Base-by-base conservation (phyloP, 2,113 vertebrate genomes). In the Erpornis zantholeuca region DNA sequence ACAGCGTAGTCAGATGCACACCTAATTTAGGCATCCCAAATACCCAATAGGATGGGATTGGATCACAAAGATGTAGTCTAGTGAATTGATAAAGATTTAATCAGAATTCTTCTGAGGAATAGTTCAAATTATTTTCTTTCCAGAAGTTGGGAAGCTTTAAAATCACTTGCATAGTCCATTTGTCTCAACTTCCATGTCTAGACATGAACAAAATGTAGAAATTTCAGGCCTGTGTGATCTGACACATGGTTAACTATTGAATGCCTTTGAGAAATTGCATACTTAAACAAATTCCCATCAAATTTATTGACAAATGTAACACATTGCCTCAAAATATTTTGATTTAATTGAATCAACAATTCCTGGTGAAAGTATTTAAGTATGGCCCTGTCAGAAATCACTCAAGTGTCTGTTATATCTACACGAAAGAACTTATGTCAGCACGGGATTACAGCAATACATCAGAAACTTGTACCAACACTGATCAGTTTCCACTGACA, bases 381-480 rank as follows among this genome's bases (percentile, higher is more conserved):
- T 35, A 61, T 52, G 82, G 13, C 22, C 16, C 13, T 27, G 8
- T 45, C 33, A 68, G 10, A 81, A 49, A 68, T 57, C 56, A 52
- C 69, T 88, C 19, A 66, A 61, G 9, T 53, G 56, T 4, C 28
- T 44, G 1, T 35, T 61, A 16, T 3, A 31, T 15, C 27, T 50
- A 18, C 1, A 0, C 40, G 9, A 54, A 61, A 61, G 6, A 10
- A 83, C 5, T 59, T 69, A 47, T 6, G 18, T 16, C 15, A 47
- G 3, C 42, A 8, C 21, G 2, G 8, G 25, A 52, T 52, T 82
- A 12, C 0, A 3, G 7, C 15, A 84, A 11, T 31, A 10, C 9
- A 64, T 76, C 33, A 64, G 73, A 68, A 88, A 40, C 9, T 11
- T 52, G 28, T 10, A 31, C 24, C 8, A 38, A 12, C 0, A 0